Evolutionary conservation across 2,888 invertebrate species (phyloP), one percentile per base, ranked within the genome.

Genomic region (Proisotoma minuta): DNA sequence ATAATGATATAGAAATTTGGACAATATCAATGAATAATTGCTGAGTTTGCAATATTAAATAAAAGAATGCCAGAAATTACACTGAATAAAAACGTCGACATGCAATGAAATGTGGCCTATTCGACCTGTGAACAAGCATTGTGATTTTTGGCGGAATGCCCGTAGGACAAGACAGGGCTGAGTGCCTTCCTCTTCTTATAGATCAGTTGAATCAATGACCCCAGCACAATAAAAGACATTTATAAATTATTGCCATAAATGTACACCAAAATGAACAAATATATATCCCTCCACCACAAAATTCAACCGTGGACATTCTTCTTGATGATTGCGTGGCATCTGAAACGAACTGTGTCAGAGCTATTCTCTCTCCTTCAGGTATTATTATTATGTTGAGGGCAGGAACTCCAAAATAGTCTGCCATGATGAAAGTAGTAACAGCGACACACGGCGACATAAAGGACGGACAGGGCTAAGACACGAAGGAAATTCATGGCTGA

Each of bases 121-220:
- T 20, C 4, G 43, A 43, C 43, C 43, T 43, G 43, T 18, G 18
- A 43, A 18, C 18, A 5, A 43, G 56, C 27, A 43, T 56, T 56
- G 56, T 56, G 56, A 56, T 56, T 56, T 56, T 56, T 56, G 56
- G 56, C 56, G 40, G n/a, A 56, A 40, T 56, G 56, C 56, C 56
- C 56, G 43, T 28, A n/a, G n/a, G 18, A 15, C 5, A 20, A 26
- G 56, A 56, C 27, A 56, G 43, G 56, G 56, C 56, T 56, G 56
- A 56, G 56, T 56, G 56, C 56, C 56, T 47, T 39, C 56, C 26
- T 39, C 27, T 54, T 34, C n/a, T n/a, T n/a, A n/a, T n/a, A 54
- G 39, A 56, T 56, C 29, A 47, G 40, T 47, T 43, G 43, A 56
- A 56, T 56, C 56, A 56, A 56, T 56, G 56, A 47, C 47, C 56